Conservation (phyloP, 2,113 vertebrate species). For the Cebus imitator region DNA sequence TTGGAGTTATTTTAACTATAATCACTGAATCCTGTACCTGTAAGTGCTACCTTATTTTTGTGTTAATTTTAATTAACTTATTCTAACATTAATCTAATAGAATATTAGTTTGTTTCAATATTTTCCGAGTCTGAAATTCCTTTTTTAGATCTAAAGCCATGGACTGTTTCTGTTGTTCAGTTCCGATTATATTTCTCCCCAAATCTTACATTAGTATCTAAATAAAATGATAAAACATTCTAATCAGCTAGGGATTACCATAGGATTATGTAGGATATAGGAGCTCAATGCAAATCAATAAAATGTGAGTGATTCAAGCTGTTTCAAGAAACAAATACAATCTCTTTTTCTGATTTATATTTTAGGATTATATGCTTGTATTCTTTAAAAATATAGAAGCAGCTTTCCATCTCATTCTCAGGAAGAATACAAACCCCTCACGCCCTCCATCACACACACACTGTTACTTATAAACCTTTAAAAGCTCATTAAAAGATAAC, state of each 20-base stretch:
- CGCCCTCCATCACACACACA: accelerated
- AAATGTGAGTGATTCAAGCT: conserved; percentile 39
- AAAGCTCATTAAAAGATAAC: not conserved
- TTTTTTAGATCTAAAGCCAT: not conserved
- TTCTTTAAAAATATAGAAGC: conserved; percentile 29
- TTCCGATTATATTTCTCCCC: not conserved
- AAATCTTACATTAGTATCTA: conserved; percentile 38
- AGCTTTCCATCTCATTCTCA: conserved; percentile 6
- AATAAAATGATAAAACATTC: conserved; percentile 48
- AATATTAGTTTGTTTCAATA: not conserved
- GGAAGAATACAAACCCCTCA: not conserved
- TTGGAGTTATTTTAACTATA: not conserved
- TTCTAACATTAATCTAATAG: not conserved
- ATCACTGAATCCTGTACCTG: not conserved
- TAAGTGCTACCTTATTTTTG: not conserved
- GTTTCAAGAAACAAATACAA: conserved; percentile 43
- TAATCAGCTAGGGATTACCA: conserved; percentile 34
- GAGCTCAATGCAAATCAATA: not conserved
- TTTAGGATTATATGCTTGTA: conserved; percentile 10
- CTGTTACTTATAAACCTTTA: not conserved
- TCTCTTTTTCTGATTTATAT: conserved; percentile 25
- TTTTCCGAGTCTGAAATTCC: conserved; percentile 21
- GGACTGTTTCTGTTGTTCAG: not conserved
- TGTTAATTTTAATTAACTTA: conserved; percentile 12
- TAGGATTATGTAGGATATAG: not conserved